phyloP scores from a whole-genome alignment of 35 echinoderm and acorn worm species.

The Patiria miniata region DNA sequence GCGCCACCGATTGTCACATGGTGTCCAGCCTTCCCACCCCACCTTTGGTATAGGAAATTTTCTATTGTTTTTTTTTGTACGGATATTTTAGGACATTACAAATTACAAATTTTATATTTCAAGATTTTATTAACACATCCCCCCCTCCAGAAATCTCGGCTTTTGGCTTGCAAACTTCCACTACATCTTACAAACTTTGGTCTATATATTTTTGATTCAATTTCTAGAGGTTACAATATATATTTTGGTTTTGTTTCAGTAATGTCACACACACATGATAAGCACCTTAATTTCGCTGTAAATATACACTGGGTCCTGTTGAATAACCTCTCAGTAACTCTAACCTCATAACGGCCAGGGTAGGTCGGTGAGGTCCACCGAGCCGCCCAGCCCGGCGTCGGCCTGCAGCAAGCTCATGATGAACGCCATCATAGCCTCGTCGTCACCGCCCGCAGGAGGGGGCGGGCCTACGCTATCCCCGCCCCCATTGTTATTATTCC shows the following conservation, averaged over 20 bases:
- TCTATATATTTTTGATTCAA: not conserved
- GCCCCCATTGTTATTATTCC: not conserved
- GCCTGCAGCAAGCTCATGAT: slow-evolving; percentile 95
- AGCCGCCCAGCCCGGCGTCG: slow-evolving; percentile 84
- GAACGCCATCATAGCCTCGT: slow-evolving; percentile 92
- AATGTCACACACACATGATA: not conserved
- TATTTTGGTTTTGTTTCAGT: not conserved
- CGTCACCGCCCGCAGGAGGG: slow-evolving; percentile 44
- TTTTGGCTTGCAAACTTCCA: not conserved
- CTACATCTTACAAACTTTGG: not conserved
- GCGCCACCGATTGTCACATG: too few species aligned
- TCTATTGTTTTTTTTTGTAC: too few species aligned
- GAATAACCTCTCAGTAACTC: not conserved
- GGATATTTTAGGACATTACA: too few species aligned
- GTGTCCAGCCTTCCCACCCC: too few species aligned
- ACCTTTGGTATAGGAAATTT: too few species aligned
- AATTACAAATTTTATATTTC: too few species aligned
- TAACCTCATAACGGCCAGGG: slow-evolving; percentile 82
- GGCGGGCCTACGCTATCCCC: not conserved
- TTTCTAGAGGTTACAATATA: not conserved
- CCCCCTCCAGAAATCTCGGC: too few species aligned
- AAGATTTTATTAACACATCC: too few species aligned
- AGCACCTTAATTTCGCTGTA: not conserved
- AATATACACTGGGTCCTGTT: too few species aligned
- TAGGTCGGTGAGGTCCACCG: slow-evolving; percentile 84